phyloP scores from a whole-genome alignment of 2,888 invertebrate species.

The Odontothrips loti region DNA sequence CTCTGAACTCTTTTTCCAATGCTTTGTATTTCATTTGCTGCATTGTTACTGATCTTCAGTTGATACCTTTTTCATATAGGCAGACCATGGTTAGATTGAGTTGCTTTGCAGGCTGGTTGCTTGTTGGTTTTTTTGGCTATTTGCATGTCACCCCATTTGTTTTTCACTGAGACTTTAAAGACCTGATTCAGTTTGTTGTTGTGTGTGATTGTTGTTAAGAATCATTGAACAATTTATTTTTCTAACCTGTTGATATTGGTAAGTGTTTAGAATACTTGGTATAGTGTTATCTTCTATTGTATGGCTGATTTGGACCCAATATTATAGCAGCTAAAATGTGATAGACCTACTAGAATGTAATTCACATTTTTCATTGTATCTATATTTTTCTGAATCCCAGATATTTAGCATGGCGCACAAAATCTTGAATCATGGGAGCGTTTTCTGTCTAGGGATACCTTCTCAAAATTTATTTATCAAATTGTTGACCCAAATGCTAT shows the following conservation, averaged over 20 bases:
- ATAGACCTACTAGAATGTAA: no score
- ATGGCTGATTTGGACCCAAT: no score
- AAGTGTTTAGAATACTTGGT: not conserved
- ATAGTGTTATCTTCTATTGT: no score
- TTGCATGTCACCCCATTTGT: slow-evolving; percentile 9
- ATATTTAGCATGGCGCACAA: no score
- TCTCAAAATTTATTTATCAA: no score
- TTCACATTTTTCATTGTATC: no score
- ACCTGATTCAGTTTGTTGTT: not conserved
- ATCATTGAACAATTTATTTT: slow-evolving; percentile 21
- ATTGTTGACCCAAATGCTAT: not conserved
- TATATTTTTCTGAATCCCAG: no score
- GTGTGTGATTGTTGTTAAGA: not conserved
- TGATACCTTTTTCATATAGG: not conserved
- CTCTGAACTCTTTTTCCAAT: not conserved
- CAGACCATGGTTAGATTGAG: not conserved
- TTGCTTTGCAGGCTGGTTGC: not conserved
- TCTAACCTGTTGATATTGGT: not conserved
- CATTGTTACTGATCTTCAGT: not conserved
- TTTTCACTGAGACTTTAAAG: not conserved
- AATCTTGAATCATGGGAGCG: no score
- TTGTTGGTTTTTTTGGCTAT: not conserved
- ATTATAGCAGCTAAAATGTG: no score
- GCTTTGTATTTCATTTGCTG: not conserved
- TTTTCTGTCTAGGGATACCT: no score